Conservation (phyloP, 2,113 vertebrate genomes). For the Puntigrus tetrazona region DNA sequence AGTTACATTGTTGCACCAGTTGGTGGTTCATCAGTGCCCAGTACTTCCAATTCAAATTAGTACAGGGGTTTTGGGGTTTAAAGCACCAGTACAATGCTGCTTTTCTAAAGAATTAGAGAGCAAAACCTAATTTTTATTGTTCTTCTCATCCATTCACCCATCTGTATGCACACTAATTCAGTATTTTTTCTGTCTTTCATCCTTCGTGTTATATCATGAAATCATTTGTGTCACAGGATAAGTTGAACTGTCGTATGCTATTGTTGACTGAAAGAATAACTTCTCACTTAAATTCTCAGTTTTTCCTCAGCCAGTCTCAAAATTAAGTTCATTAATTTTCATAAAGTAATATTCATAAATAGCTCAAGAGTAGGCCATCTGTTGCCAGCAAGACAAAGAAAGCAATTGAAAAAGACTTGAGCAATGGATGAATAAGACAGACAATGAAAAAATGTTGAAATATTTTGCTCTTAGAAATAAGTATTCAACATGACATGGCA, state of each 20-base stretch:
- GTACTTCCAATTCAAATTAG: background rate
- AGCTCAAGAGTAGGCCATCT: background rate
- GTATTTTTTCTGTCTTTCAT: background rate
- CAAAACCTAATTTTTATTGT: background rate
- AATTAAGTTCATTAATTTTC: background rate
- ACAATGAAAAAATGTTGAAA: background rate
- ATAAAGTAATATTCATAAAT: background rate
- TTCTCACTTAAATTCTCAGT: background rate
- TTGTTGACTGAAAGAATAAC: background rate
- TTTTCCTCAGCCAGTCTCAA: background rate
- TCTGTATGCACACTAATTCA: background rate
- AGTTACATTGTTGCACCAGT: background rate
- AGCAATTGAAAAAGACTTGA: background rate
- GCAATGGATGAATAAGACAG: background rate
- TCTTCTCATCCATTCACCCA: background rate
- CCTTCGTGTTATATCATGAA: background rate
- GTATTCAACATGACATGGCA: background rate
- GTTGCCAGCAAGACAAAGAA: background rate
- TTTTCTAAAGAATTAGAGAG: background rate
- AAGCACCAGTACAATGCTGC: background rate
- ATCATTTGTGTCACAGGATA: background rate
- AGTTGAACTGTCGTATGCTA: background rate
- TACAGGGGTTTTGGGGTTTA: background rate
- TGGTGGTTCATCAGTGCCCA: background rate
- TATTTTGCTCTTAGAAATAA: background rate